Base-by-base conservation (phyloP, 2,113 vertebrate genomes). In the Alligator sinensis region DNA sequence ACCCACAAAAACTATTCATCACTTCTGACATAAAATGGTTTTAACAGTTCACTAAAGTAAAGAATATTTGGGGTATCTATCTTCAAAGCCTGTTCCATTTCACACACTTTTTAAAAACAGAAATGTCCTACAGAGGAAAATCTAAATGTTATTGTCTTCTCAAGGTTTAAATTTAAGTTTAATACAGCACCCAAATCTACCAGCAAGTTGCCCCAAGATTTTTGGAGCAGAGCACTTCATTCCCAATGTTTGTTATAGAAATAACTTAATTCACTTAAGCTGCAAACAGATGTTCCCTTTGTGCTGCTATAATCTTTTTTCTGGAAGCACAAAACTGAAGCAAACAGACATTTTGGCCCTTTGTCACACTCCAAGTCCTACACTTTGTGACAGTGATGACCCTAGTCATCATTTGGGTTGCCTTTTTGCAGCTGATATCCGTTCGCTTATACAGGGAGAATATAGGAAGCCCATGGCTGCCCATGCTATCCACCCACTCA, bases 1-100 rank as follows among this genome's bases (percentile, higher is more conserved):
- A 97, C 89, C 94, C 91, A 95, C 92, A 96, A 96, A 98, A 97
- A 95, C 96, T 96, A 97, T 97, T 97, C 94, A 98, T 98, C 97
- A 97, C 93, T 97, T 97, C 87, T 97, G 97, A 97, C 92, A 95
- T 4, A 13, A 77, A 93, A 84, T 88, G 76, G 88, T 94, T 97
- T 97, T 97, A 96, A 95, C 89, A 96, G 89, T 87, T 94, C 90
- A 87, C 76, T 92, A 90, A 96, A 96, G 58, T 77, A 96, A 96
- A 96, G 88, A 91, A 85, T 89, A 96, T 93, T 63, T 96, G 94
- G 89, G 84, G 60, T 92, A 95, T 54, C 84, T 94, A 92, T 94
- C 95, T 96, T 96, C 60, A 92, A 82, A 93, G 57, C 8, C 84
- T 82, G 78, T 57, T 78, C 60, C 78, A 79, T 80, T 84, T 84